A percentile compares a stretch with the other conserved stretches of the same genome.
phyloP scores from a whole-genome alignment of 2,797 vertebrate species.

The Decapterus maruadsi region DNA sequence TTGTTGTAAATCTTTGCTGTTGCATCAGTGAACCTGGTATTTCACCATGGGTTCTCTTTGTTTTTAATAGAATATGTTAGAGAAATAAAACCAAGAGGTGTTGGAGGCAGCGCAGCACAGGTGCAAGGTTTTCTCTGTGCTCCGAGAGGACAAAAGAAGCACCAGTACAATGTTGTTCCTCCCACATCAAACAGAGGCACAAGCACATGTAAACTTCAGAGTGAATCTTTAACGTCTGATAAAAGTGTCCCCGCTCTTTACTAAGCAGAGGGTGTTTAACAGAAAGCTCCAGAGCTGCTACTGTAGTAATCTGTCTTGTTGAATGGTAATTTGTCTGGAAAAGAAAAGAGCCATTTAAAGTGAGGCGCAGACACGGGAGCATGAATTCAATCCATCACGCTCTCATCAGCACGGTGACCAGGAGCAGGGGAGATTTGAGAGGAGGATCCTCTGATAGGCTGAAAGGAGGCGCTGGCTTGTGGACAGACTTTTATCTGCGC shows the following conservation, averaged over 20 bases:
- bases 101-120: too few relatives aligned
- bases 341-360: conserved; percentile 7
- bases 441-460: conserved; percentile 18
- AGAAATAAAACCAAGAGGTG: too few relatives aligned
- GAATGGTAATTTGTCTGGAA: conserved; percentile 17
- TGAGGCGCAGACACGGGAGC: not conserved
- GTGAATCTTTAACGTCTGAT: not conserved
- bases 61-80: too few relatives aligned
- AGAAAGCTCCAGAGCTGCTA: not conserved
- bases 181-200: too few relatives aligned
- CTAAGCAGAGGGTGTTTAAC: not conserved
- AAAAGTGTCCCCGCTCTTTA: not conserved
- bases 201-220: not conserved
- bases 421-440: conserved; percentile 18
- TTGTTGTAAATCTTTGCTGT: too few relatives aligned
- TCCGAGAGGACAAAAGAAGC: too few relatives aligned
- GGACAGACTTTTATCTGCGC: conserved; percentile 21
- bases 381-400: conserved; percentile 26
- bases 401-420: conserved; percentile 5
- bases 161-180: not conserved
- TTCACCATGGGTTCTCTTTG: too few relatives aligned
- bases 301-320: conserved; percentile 6
- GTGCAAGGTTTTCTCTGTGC: too few relatives aligned
- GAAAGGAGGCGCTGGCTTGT: conserved; percentile 21
- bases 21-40: too few relatives aligned